phyloP scores from a whole-genome alignment of 2,113 vertebrate genomes.

The Eonycteris spelaea region DNA sequence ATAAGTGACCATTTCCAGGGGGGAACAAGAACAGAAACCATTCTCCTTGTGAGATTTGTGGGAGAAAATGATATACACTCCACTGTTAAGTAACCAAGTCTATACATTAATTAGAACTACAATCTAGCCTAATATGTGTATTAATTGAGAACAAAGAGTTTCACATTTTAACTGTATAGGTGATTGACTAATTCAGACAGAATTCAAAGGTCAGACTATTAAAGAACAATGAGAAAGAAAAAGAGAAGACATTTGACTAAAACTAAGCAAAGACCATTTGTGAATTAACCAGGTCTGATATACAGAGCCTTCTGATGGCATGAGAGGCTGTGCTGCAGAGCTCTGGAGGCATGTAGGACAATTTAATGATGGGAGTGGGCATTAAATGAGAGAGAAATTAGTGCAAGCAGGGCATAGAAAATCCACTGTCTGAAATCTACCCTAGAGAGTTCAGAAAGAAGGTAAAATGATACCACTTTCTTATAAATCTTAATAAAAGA shows the following conservation, averaged over 20 bases:
- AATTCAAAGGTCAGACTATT: neutral
- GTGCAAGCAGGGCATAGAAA: neutral
- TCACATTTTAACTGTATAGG: neutral
- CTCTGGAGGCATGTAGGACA: neutral
- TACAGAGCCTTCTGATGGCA: neutral
- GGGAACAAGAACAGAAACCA: neutral
- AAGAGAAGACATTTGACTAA: neutral
- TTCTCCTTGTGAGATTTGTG: neutral
- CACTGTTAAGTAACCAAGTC: neutral
- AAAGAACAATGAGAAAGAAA: neutral
- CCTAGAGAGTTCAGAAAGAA: neutral
- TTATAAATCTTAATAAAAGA: neutral
- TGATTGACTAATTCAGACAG: neutral
- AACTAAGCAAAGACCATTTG: neutral
- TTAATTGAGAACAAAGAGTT: neutral
- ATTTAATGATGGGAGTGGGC: neutral
- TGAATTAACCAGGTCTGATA: neutral
- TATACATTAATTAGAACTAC: neutral
- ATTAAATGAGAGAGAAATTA: neutral
- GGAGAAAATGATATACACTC: neutral
- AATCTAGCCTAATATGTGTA: neutral
- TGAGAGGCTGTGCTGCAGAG: neutral
- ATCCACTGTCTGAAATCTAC: neutral
- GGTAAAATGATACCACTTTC: neutral
- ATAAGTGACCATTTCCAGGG: neutral